Conservation (phyloP, 2,888 invertebrate genomes). For the Sarcophaga variegata region DNA sequence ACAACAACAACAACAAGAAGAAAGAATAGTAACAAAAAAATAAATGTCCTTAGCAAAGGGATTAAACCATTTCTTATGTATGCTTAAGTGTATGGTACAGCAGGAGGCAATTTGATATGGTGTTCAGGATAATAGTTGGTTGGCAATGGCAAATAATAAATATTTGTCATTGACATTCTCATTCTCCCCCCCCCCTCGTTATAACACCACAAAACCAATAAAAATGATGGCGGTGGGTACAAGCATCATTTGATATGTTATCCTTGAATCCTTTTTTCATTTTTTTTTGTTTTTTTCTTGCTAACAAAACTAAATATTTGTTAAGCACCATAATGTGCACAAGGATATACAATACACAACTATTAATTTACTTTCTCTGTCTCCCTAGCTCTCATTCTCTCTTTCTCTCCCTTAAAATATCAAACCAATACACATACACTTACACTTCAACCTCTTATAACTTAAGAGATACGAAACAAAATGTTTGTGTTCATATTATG, state of each 20-base stretch:
- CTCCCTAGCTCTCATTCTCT: not conserved
- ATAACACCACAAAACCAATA: conserved; percentile 4
- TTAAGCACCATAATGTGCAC: conserved; percentile 4
- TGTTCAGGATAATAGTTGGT: not conserved
- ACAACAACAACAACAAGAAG: not conserved
- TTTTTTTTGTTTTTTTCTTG: not conserved
- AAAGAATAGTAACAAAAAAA: not conserved
- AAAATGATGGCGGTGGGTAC: not conserved
- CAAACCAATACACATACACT: not conserved
- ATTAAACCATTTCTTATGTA: not conserved
- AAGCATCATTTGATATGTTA: not conserved
- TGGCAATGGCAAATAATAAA: conserved; percentile 21
- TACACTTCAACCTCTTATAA: not conserved
- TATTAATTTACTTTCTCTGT: not conserved
- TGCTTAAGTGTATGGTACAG: not conserved
- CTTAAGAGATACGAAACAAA: not conserved
- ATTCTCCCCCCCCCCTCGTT: no score
- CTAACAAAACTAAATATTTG: conserved; percentile 25
- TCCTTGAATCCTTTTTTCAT: not conserved
- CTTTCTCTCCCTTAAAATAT: not conserved
- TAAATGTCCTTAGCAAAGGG: not conserved
- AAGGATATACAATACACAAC: not conserved
- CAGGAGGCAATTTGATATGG: not conserved
- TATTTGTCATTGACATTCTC: conserved; percentile 5
- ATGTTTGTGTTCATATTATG: not conserved